These are phyloP conservation scores for Acronicta psi DNA, from an alignment of 2,888 invertebrate genomes.

Conservation along the genomic window DNA sequence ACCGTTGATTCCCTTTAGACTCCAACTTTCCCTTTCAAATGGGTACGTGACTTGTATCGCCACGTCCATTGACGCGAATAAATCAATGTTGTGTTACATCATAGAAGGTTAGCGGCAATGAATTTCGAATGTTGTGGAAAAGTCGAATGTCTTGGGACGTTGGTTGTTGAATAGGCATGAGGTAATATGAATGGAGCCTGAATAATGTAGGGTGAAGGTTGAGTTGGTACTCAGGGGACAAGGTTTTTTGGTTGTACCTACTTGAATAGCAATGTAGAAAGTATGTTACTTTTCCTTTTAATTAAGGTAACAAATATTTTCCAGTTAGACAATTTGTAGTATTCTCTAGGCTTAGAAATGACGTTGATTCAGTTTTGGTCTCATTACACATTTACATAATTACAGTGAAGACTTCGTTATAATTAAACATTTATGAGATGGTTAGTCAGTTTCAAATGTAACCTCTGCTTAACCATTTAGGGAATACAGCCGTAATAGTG, in stretches of 20 bases:
- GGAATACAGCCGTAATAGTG: too few species aligned
- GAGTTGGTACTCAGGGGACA: slow-evolving; percentile 36
- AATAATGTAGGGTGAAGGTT: slow-evolving; percentile 57
- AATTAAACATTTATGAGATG: too few species aligned
- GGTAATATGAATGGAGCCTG: slow-evolving; percentile 59
- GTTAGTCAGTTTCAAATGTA: too few species aligned
- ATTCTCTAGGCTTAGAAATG: not conserved
- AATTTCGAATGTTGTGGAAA: slow-evolving; percentile 54
- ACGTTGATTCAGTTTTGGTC: too few species aligned
- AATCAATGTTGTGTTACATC: slow-evolving; percentile 54
- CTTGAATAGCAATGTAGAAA: slow-evolving; percentile 38
- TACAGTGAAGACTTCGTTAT: too few species aligned
- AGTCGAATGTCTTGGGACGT: slow-evolving; percentile 55
- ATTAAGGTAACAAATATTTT: slow-evolving; percentile 22
- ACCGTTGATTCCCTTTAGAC: slow-evolving; percentile 63
- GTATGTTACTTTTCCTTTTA: slow-evolving; percentile 38
- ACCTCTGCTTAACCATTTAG: too few species aligned
- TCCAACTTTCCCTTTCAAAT: slow-evolving; percentile 69
- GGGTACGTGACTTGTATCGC: slow-evolving; percentile 61
- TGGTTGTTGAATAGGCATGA: slow-evolving; percentile 65
- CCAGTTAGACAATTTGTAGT: slow-evolving; percentile 1
- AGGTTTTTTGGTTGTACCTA: slow-evolving; percentile 39
- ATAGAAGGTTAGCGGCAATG: slow-evolving; percentile 53
- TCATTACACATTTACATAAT: too few species aligned
- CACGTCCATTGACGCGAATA: slow-evolving; percentile 56